Percentiles rank a stretch among this genome's conserved stretches.
Evolutionary conservation across 2,888 invertebrate genomes (phyloP).

Genomic region (Ariolimax columbianus): DNA sequence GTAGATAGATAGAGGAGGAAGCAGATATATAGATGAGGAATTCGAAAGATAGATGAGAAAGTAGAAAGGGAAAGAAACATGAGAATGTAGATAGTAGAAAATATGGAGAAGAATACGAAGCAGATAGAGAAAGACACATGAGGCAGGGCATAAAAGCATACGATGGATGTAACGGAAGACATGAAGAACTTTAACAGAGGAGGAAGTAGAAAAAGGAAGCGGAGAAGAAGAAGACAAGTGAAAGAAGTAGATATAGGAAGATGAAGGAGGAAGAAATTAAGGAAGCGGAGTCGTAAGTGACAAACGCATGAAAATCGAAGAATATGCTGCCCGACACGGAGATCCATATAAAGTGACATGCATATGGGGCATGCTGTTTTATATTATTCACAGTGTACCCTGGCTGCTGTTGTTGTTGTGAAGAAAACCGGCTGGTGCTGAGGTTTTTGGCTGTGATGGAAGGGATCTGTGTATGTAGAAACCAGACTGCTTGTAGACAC

Average conservation of each 20-base stretch:
- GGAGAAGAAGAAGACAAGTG: background rate
- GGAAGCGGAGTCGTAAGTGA: background rate
- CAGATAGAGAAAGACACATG: no score
- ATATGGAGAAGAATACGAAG: no score
- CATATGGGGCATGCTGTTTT: conserved; percentile 5
- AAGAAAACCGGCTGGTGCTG: conserved; percentile 9
- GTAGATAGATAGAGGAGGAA: no score
- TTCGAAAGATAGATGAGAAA: no score
- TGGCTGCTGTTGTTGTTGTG: conserved; percentile 18
- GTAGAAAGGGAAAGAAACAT: no score
- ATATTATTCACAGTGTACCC: conserved; percentile 28
- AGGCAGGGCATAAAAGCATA: background rate
- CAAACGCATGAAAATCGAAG: background rate
- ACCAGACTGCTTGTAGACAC: conserved; percentile 34
- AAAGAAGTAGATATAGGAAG: no score
- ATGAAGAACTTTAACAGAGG: background rate
- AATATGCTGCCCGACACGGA: background rate
- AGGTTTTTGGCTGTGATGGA: background rate
- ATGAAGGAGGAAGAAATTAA: no score
- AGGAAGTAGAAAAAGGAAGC: background rate
- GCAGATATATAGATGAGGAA: no score
- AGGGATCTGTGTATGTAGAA: conserved; percentile 11
- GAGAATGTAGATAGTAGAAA: no score
- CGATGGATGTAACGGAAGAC: background rate
- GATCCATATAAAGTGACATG: background rate